Evolutionary conservation across 2,888 invertebrate genomes (phyloP).

Genomic region (Criorhina ranunculi): DNA sequence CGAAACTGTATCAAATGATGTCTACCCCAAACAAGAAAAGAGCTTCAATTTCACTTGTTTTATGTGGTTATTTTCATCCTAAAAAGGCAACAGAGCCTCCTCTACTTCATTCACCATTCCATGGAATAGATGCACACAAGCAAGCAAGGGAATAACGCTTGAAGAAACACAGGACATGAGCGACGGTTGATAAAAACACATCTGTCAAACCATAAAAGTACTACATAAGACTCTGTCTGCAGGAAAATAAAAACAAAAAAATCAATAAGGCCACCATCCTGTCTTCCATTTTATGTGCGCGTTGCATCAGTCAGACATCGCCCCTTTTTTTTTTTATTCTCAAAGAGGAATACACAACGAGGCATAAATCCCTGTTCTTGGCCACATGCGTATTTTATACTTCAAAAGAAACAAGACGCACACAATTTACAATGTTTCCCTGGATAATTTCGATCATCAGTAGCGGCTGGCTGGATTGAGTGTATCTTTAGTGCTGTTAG

Average conservation of each 20-base stretch:
- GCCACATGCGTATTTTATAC: neutral
- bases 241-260: conserved; percentile 19
- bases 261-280: conserved; percentile 34
- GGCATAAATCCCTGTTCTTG: conserved; percentile 22
- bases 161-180: conserved; percentile 24
- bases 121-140: neutral
- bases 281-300: conserved; percentile 23
- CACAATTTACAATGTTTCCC: neutral
- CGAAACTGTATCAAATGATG: conserved; percentile 45
- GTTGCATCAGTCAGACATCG: conserved; percentile 6
- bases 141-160: conserved; percentile 39
- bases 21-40: conserved; percentile 30
- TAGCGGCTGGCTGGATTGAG: neutral
- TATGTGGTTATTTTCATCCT: conserved; percentile 7
- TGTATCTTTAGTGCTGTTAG: conserved; percentile 24
- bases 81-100: neutral
- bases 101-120: neutral
- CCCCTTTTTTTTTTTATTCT: neutral
- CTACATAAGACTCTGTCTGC: neutral
- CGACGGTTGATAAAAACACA: conserved; percentile 33
- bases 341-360: conserved; percentile 1
- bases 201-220: conserved; percentile 52
- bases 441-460: conserved; percentile 7
- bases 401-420: conserved; percentile 28
- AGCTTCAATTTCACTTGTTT: conserved; percentile 46